phyloP scores from a whole-genome alignment of 1,140 invertebrate genomes.

The Pseudomyrmex sp. region DNA sequence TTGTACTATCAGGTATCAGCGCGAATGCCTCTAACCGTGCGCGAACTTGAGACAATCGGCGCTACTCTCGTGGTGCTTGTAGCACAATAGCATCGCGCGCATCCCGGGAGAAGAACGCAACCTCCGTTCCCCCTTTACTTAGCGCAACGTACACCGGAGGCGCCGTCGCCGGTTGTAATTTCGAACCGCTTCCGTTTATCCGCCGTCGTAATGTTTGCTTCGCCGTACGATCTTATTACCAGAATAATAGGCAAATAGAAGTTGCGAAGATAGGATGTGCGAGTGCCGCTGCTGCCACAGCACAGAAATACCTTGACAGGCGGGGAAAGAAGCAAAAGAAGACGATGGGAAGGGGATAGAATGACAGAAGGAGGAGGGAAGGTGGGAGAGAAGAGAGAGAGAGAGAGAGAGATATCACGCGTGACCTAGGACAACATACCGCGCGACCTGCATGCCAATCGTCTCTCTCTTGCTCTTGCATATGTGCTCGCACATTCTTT shows the following conservation, averaged over 20 bases:
- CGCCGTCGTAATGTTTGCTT: slow-evolving; percentile 48
- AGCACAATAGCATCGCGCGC: slow-evolving; percentile 27
- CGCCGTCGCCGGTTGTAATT: slow-evolving; percentile 50
- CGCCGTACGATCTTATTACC: slow-evolving; percentile 62
- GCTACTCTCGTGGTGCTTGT: slow-evolving; percentile 28
- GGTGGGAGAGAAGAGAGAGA: slow-evolving; percentile 63
- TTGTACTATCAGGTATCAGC: neutral
- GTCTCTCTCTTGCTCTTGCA: slow-evolving; percentile 78
- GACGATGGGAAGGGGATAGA: neutral
- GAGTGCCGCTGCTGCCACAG: neutral
- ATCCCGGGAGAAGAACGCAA: neutral
- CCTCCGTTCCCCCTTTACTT: slow-evolving; percentile 22
- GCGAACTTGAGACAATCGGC: slow-evolving; percentile 29
- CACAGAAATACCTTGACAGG: slow-evolving; percentile 46
- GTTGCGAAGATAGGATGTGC: slow-evolving; percentile 2
- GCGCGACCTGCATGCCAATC: slow-evolving; percentile 84
- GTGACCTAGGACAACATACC: slow-evolving; percentile 85
- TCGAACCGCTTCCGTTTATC: slow-evolving; percentile 60
- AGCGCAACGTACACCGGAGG: slow-evolving; percentile 33
- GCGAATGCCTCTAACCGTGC: slow-evolving; percentile 18
- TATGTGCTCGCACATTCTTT: slow-evolving; percentile 68
- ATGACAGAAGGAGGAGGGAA: slow-evolving; percentile 45
- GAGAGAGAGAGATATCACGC: slow-evolving; percentile 76
- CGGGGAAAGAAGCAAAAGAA: slow-evolving; percentile 21
- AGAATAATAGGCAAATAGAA: slow-evolving; percentile 60